These are phyloP conservation scores for Melozone crissalis DNA, from an alignment of 2,113 vertebrate genomes.

Conservation along the genomic window DNA sequence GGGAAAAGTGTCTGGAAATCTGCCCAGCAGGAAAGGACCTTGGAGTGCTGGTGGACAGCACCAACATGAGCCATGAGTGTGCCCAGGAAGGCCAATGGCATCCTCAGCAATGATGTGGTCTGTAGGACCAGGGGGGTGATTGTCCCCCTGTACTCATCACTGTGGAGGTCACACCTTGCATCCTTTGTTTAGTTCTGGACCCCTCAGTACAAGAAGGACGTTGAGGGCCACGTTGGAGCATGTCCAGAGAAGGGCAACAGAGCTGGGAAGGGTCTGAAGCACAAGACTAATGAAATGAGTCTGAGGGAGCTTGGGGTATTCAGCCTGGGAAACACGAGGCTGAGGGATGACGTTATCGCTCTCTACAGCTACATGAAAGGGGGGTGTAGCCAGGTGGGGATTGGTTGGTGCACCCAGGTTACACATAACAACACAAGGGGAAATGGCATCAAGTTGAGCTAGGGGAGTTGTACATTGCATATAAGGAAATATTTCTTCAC, in stretches of 20 bases:
- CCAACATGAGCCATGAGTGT: background rate
- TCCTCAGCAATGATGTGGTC: background rate
- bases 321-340: background rate
- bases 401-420: too few species aligned
- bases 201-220: rapidly evolving
- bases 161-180: background rate
- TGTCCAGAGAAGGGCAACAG: background rate
- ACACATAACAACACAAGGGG: background rate
- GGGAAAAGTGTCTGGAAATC: background rate
- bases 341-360: background rate
- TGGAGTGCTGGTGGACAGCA: background rate
- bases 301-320: background rate
- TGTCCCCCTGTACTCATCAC: background rate
- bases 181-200: background rate
- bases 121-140: too few species aligned
- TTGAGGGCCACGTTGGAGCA: background rate
- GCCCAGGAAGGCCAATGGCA: background rate
- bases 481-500: background rate
- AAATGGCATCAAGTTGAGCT: background rate
- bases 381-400: background rate
- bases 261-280: background rate
- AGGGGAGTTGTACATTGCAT: background rate
- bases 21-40: background rate
- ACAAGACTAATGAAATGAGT: background rate
- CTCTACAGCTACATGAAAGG: background rate